phyloP scores from a whole-genome alignment of 2,113 vertebrate genomes.

The Eulemur macaco region DNA sequence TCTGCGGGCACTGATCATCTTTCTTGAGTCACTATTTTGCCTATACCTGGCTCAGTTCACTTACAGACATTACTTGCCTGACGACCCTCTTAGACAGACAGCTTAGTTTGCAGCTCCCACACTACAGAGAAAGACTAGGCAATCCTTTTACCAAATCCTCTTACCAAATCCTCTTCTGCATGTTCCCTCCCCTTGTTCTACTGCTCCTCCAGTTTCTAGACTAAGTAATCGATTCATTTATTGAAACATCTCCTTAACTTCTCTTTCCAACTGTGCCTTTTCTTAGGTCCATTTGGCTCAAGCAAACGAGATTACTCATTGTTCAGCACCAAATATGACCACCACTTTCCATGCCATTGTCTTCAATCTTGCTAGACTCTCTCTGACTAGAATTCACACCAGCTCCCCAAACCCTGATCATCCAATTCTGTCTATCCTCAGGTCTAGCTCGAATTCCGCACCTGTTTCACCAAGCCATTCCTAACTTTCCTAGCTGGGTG shows the following conservation, averaged over 20 bases:
- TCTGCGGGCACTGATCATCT: not conserved
- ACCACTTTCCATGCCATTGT: not conserved
- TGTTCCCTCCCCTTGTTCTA: not conserved
- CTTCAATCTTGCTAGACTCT: not conserved
- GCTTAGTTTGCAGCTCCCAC: not conserved
- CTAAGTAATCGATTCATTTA: not conserved
- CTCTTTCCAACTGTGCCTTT: not conserved
- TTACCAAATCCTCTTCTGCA: not conserved
- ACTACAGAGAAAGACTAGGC: not conserved
- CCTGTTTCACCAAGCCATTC: not conserved
- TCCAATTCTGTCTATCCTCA: not conserved
- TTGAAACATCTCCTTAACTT: not conserved
- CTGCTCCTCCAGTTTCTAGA: not conserved
- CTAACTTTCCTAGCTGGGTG: not conserved
- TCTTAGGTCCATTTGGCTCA: not conserved
- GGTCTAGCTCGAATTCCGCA: not conserved
- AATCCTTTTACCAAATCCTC: not conserved
- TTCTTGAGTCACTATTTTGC: not conserved
- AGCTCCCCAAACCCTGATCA: not conserved
- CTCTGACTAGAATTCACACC: not conserved
- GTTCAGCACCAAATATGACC: not conserved
- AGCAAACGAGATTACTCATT: not conserved
- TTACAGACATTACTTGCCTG: not conserved
- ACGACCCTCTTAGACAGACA: not conserved
- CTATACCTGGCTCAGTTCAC: not conserved